phyloP scores from a whole-genome alignment of 2,113 vertebrate species.

The Clupea harengus region DNA sequence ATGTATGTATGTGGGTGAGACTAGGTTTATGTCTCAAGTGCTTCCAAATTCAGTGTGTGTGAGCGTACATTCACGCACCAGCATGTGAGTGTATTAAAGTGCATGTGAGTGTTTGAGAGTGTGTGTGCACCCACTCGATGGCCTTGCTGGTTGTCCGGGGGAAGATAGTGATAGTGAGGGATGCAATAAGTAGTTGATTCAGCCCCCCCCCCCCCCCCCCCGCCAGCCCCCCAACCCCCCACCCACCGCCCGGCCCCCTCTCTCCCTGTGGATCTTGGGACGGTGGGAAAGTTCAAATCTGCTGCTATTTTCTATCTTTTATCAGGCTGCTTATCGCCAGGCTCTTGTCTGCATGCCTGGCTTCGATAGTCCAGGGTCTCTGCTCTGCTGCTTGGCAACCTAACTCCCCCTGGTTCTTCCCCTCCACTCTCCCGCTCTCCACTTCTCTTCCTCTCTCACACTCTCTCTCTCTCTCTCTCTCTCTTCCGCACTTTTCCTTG shows the following conservation, averaged over 20 bases:
- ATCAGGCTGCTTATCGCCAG: constrained; percentile 85
- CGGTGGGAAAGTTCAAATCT: constrained; percentile 94
- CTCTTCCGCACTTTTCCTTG: no score
- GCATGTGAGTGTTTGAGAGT: background rate
- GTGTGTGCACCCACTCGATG: constrained; percentile 36
- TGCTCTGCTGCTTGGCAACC: constrained; percentile 38
- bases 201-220: constrained; percentile 39
- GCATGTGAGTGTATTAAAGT: background rate
- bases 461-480: background rate
- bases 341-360: constrained; percentile 81
- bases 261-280: constrained; percentile 65
- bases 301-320: constrained; percentile 95
- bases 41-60: no score
- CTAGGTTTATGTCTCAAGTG: no score
- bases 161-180: constrained; percentile 47
- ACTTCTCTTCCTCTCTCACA: background rate
- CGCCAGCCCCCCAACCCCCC: constrained; percentile 27
- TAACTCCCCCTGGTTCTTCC: constrained; percentile 27
- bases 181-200: constrained; percentile 54
- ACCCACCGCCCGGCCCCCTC: constrained; percentile 9
- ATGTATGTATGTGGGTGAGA: no score
- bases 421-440: constrained; percentile 8
- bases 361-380: constrained; percentile 83
- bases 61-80: no score
- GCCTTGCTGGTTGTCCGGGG: constrained; percentile 32